Evolutionary conservation across 2,888 invertebrate species (phyloP).

Genomic region (Acrobasis consociella): DNA sequence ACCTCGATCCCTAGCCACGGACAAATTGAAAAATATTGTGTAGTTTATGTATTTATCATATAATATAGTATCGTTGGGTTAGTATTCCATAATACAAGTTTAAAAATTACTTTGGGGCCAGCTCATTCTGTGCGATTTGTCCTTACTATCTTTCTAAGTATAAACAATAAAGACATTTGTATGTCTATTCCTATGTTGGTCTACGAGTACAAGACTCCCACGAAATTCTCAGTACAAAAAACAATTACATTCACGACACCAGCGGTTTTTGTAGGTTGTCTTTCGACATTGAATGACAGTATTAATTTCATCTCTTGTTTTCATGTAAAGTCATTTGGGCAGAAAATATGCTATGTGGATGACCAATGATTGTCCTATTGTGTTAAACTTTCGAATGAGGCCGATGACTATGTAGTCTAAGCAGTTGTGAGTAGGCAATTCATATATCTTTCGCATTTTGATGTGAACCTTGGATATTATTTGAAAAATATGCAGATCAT

Average conservation of each 20-base stretch:
- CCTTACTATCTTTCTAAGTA: too few species aligned
- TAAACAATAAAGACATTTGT: too few species aligned
- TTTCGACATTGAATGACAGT: constrained; percentile 65
- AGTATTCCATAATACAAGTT: too few species aligned
- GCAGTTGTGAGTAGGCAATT: neutral
- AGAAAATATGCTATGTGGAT: neutral
- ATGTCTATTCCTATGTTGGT: neutral
- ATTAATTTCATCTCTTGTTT: constrained; percentile 50
- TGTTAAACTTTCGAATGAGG: neutral
- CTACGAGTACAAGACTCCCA: constrained; percentile 47
- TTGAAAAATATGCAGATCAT: too few species aligned
- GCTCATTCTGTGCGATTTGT: too few species aligned
- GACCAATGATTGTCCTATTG: neutral
- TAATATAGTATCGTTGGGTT: too few species aligned
- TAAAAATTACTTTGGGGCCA: too few species aligned
- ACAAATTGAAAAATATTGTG: too few species aligned
- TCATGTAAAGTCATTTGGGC: constrained; percentile 5
- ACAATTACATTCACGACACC: constrained; percentile 65
- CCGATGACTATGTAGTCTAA: neutral
- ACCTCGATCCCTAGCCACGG: too few species aligned
- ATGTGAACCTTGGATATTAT: too few species aligned
- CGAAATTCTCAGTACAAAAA: constrained; percentile 59
- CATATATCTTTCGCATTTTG: too few species aligned
- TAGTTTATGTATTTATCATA: too few species aligned
- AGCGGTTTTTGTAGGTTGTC: constrained; percentile 48